Base-by-base conservation (phyloP, 2,797 vertebrate genomes). In the Serranus cabrilla region DNA sequence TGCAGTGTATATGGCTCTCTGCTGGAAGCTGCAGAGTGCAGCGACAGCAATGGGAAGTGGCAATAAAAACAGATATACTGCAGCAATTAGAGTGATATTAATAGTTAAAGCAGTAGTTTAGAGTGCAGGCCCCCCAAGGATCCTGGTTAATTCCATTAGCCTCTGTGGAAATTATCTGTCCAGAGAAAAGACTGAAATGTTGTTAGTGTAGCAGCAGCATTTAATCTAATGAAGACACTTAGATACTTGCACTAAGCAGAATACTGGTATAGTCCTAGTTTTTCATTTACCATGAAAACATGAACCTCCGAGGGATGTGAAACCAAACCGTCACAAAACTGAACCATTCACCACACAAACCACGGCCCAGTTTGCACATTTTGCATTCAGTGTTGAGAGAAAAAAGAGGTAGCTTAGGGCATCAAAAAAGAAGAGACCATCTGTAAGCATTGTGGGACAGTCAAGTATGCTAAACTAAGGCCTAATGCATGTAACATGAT, bases 101-200 rank as follows among this genome's bases (percentile, higher is more conserved):
- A 27, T 52, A 62, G 51, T 73, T 37, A 37, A 7, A 47, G 51
- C 42, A 43, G 21, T 27, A 45, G 37, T 54, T 58, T 4, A 25
- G 9, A 57, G 3, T 47, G n/a, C 52, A 64, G 27, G 16, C 63
- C 7, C 34, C 34, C 34, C 7, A 34, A 34, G 21, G 50, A 49
- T 51, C 9, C 34, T 34, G 63, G 20, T 51, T 20, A 46, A 11
- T 25, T 21, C 52, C 18, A 13, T 7, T 5, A 11, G 59, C 0
- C 27, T 34, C 0, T 43, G 4, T 39, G 16, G n/a, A 40, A 67
- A 14, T 60, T 20, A 8, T 39, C 3, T 56, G 31, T 14, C 11
- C 55, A 18, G 20, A 37, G 27, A 43, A 55, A 47, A 62, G 2
- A 13, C 2, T 34, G 34, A 34, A 34, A 25, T 21, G 10, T 2